These are phyloP conservation scores for Meiosimyza platycephala DNA, from an alignment of 2,888 invertebrate genomes.

Conservation along the genomic window DNA sequence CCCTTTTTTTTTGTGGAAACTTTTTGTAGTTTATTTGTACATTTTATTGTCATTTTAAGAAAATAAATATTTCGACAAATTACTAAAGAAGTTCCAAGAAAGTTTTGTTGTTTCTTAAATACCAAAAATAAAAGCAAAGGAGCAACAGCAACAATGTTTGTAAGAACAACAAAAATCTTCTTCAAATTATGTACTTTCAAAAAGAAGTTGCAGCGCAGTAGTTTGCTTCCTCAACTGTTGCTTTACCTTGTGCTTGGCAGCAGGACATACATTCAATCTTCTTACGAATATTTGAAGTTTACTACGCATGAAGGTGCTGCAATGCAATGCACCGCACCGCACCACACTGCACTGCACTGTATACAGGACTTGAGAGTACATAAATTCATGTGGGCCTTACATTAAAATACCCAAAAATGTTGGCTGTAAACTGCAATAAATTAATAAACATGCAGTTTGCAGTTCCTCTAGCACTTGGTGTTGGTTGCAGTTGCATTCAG, in stretches of 20 bases:
- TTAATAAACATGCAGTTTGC: slow-evolving; percentile 53
- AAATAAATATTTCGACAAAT: slow-evolving; percentile 34
- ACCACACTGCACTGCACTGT: too few relatives aligned
- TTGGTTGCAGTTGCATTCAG: slow-evolving; percentile 21
- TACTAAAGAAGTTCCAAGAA: slow-evolving; percentile 25
- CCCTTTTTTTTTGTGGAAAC: background rate
- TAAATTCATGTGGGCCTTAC: slow-evolving; percentile 54
- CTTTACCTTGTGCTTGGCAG: too few relatives aligned
- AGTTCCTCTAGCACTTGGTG: slow-evolving; percentile 17
- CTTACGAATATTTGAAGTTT: too few relatives aligned
- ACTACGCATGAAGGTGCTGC: too few relatives aligned
- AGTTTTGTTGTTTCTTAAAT: background rate
- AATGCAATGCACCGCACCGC: too few relatives aligned
- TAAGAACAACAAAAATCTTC: slow-evolving; percentile 13
- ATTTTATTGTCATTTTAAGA: background rate
- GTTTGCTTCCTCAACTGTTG: too few relatives aligned
- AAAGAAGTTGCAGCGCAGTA: background rate
- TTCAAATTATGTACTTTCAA: slow-evolving; percentile 23
- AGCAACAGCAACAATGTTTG: slow-evolving; percentile 5
- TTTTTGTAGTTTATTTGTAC: background rate
- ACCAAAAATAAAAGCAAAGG: slow-evolving; percentile 5
- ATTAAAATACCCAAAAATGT: slow-evolving; percentile 57
- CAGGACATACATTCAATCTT: too few relatives aligned
- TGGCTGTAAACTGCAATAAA: slow-evolving; percentile 51
- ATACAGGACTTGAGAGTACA: slow-evolving; percentile 47